Evolutionary conservation across 2,113 vertebrate species (phyloP).

Genomic region (Mohoua ochrocephala): DNA sequence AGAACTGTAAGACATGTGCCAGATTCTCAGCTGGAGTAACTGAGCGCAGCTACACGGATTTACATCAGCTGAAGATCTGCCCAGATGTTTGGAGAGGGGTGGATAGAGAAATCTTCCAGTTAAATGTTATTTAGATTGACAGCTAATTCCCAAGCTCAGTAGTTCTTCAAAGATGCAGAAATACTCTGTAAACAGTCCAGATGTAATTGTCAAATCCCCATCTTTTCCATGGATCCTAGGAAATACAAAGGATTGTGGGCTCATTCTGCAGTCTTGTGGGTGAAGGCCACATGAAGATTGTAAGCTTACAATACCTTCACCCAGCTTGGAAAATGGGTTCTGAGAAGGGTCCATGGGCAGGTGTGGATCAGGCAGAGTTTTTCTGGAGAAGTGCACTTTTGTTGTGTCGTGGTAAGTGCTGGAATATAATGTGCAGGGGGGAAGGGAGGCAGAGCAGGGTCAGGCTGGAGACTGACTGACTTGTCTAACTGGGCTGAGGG

Average conservation of each 20-base stretch:
- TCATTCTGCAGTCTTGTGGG: background rate
- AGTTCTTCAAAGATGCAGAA: background rate
- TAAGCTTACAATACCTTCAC: background rate
- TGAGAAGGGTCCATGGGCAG: background rate
- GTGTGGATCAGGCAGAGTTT: background rate
- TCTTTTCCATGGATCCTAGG: background rate
- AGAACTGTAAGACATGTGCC: background rate
- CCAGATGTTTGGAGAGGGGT: conserved; percentile 8
- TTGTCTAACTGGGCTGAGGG: background rate
- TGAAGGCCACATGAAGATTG: background rate
- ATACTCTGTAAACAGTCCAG: background rate
- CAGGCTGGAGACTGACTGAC: background rate
- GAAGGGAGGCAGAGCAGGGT: background rate
- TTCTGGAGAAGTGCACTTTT: background rate
- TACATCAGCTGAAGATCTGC: conserved; percentile 22
- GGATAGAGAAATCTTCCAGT: background rate
- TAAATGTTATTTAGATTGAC: background rate
- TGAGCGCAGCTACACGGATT: background rate
- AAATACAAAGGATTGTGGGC: background rate
- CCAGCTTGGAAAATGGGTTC: background rate
- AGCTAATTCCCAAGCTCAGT: background rate
- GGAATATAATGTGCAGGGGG: background rate
- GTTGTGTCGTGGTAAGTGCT: background rate
- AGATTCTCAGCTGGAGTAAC: conserved; percentile 46
- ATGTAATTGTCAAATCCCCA: background rate